These are phyloP conservation scores for Colinus virginianus DNA, from an alignment of 2,113 vertebrate species.

Conservation along the genomic window DNA sequence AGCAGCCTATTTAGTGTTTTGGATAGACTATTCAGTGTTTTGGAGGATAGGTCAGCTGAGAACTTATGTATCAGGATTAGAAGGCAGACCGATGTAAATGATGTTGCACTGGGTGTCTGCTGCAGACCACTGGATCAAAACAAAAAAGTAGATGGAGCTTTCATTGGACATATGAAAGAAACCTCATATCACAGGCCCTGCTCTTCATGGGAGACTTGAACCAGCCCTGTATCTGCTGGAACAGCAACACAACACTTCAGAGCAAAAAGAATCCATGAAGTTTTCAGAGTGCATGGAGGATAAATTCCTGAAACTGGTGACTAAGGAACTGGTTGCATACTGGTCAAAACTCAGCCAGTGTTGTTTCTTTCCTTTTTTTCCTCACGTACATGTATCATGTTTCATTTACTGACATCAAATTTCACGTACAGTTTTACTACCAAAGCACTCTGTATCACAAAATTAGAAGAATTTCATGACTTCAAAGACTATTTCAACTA, in stretches of 20 bases:
- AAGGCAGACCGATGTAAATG: neutral
- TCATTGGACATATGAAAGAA: neutral
- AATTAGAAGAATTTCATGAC: neutral
- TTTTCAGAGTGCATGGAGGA: neutral
- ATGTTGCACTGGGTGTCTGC: neutral
- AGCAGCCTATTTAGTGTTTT: neutral
- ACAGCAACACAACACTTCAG: neutral
- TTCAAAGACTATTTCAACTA: neutral
- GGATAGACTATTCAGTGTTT: too few relatives aligned
- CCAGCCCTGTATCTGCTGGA: neutral
- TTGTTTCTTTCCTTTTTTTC: neutral
- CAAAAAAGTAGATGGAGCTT: neutral
- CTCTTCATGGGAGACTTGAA: neutral
- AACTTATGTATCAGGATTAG: neutral
- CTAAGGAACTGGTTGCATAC: neutral
- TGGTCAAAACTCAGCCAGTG: neutral
- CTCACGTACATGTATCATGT: fast-evolving
- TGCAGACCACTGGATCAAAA: neutral
- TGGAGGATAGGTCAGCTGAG: neutral
- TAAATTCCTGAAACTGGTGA: neutral
- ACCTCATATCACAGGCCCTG: neutral
- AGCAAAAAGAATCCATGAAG: neutral
- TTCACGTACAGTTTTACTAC: neutral
- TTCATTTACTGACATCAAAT: neutral
- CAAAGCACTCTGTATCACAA: neutral